Evolutionary conservation across 2,888 invertebrate species (phyloP), one percentile per base, ranked within the genome.

Genomic region (Meloe dianella): DNA sequence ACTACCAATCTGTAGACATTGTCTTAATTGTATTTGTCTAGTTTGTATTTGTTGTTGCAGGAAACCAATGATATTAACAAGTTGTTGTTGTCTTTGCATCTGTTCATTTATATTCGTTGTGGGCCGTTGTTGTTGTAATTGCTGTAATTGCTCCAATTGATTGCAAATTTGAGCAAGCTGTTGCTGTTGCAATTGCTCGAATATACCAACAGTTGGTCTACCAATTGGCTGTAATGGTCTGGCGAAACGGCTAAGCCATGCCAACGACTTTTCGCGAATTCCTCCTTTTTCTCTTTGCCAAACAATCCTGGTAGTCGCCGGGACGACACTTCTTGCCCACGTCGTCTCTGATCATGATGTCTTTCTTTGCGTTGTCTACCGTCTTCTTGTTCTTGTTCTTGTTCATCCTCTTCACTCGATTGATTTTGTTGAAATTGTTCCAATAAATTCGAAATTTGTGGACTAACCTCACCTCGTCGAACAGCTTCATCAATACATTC

Each of bases 381-480:
- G 14, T n/a, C 32, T 17, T 14, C 54, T 29, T 51, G 30, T 32
- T 24, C 10, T 30, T 24, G 30, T 30, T 22, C 61, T 30, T 54
- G 32, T 30, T 20, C n/a, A 6, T 29, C 59, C 20, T 35, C 17
- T 60, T 54, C 56, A 60, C 1, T n/a, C 27, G 41, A 56, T 17
- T n/a, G 58, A 41, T 38, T 14, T 12, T 17, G 2, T 57, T 51
- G 17, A 14, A 69, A 32, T 8, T 35, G 38, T 41, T 56, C 58
- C 30, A 69, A 38, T 14, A 66, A 30, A 17, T 73, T 65, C 47
- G 69, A 72, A 22, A 77, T 64, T 9, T 65, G 60, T 6, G 57
- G 35, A 60, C 65, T 67, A 10, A 77, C 35, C 35, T 73, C 68
- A 14, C 75, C 76, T 24, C 72, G 65, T 20, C 69, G 59, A 3